Percentiles rank a stretch among this genome's conserved stretches.
These are phyloP conservation scores for Achlya flavicornis DNA, from an alignment of 2,888 invertebrate species.

Conservation along the genomic window DNA sequence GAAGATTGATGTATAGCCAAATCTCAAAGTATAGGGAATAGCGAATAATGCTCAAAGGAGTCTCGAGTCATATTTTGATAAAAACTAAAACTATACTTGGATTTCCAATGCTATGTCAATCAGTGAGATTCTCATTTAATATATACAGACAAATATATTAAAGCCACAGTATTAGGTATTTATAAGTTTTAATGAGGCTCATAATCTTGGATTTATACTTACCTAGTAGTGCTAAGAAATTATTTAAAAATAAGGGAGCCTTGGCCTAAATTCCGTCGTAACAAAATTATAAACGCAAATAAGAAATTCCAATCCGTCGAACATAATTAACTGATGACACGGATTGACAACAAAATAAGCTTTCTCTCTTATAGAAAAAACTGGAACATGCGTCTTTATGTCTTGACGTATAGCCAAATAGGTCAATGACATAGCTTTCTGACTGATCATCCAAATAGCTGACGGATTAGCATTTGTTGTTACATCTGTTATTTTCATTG, in stretches of 20 bases:
- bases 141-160: too few species aligned
- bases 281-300: constrained; percentile 3
- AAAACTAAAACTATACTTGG: too few species aligned
- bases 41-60: too few species aligned
- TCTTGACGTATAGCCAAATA: constrained; percentile 63
- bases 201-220: too few species aligned
- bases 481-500: constrained; percentile 15
- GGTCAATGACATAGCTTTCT: constrained; percentile 59
- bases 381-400: constrained; percentile 44
- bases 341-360: constrained; percentile 21
- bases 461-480: constrained; percentile 32
- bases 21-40: too few species aligned
- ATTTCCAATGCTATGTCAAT: too few species aligned
- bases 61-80: too few species aligned
- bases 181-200: too few species aligned
- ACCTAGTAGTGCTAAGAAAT: background rate
- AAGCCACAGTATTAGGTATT: too few species aligned
- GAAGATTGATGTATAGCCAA: too few species aligned
- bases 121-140: too few species aligned
- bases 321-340: background rate
- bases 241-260: background rate
- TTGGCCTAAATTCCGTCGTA: background rate
- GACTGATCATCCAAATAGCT: constrained; percentile 45
- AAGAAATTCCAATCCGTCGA: background rate
- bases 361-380: constrained; percentile 38